phyloP scores from a whole-genome alignment of 2,888 invertebrate species.

The Dinocampus coccinellae region DNA sequence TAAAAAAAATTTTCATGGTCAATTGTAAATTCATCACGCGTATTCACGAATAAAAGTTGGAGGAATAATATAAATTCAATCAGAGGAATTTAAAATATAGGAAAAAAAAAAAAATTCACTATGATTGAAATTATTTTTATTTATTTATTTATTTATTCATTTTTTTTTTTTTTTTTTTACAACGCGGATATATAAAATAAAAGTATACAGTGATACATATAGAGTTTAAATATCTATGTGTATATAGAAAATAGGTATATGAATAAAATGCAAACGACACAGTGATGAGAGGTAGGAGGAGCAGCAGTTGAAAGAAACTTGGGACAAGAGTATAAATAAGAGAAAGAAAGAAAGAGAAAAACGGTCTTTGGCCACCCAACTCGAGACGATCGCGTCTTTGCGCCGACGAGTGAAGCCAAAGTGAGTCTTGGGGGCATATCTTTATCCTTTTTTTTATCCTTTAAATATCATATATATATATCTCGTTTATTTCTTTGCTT shows the following conservation, averaged over 20 bases:
- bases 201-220: too few relatives aligned
- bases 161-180: too few relatives aligned
- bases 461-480: conserved; percentile 67
- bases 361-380: conserved; percentile 66
- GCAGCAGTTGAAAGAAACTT: conserved; percentile 49
- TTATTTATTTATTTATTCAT: too few relatives aligned
- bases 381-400: too few relatives aligned
- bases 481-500: conserved; percentile 49
- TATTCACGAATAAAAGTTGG: not conserved
- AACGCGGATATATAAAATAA: too few relatives aligned
- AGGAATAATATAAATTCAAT: conserved; percentile 14
- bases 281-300: conserved; percentile 37
- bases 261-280: not conserved
- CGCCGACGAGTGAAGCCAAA: conserved; percentile 36
- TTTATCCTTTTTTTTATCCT: conserved; percentile 49
- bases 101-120: too few relatives aligned
- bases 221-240: not conserved
- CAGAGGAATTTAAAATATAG: conserved; percentile 6
- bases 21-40: not conserved
- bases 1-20: too few relatives aligned
- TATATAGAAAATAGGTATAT: not conserved
- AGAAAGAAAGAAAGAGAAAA: too few relatives aligned
- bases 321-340: conserved; percentile 58
- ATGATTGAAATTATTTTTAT: too few relatives aligned
- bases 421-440: conserved; percentile 26